Evolutionary conservation across 2,888 invertebrate species (phyloP).

Genomic region (Acholoe squamosa): DNA sequence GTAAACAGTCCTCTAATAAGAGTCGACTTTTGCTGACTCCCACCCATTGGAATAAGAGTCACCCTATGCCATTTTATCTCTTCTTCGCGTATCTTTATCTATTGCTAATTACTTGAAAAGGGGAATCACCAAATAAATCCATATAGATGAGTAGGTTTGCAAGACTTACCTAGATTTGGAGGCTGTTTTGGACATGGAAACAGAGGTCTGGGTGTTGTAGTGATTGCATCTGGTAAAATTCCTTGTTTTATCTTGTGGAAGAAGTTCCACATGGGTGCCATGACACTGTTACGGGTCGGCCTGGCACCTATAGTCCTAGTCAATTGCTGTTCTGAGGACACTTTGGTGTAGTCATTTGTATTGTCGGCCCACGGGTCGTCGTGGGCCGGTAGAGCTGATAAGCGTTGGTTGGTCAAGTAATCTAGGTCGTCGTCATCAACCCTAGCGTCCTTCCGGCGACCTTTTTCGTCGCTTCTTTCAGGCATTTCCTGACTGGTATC

Average conservation of each 20-base stretch:
- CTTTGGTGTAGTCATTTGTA: background rate
- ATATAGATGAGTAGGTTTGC: no score
- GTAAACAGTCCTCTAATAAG: no score
- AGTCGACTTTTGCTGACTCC: no score
- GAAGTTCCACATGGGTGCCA: background rate
- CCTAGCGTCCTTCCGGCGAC: background rate
- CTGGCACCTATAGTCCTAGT: background rate
- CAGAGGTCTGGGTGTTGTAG: background rate
- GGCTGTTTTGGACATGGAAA: conserved; percentile 17
- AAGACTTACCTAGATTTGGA: background rate
- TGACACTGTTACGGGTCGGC: background rate
- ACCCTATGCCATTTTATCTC: no score
- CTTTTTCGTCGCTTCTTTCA: background rate
- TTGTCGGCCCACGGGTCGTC: background rate
- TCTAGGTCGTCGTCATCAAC: background rate
- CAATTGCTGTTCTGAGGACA: background rate
- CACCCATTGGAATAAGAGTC: no score
- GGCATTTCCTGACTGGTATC: background rate
- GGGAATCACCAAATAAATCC: no score
- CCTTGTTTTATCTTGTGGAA: background rate
- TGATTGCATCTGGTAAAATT: background rate
- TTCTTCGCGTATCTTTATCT: no score
- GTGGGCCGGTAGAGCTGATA: no score
- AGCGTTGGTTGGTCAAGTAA: no score
- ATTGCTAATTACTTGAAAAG: no score